phyloP scores from a whole-genome alignment of 2,797 vertebrate species.

The Fistularia tabacaria region DNA sequence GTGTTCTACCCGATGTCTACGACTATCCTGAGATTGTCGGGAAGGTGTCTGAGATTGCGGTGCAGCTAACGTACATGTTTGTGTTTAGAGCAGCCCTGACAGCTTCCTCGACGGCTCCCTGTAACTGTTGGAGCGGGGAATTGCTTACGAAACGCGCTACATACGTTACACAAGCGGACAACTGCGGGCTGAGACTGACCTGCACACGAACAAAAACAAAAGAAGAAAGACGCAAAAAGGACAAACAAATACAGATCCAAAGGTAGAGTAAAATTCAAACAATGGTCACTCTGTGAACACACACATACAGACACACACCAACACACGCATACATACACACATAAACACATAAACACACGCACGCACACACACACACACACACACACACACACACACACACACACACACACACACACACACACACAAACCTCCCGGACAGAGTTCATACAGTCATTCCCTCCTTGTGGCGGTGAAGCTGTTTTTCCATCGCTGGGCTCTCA shows the following conservation, averaged over 20 bases:
- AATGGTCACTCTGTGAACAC: conserved; percentile 36
- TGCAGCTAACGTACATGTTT: conserved; percentile 29
- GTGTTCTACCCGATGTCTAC: too few species aligned
- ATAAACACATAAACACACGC: conserved; percentile 28
- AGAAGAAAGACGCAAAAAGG: conserved; percentile 4
- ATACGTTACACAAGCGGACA: conserved; percentile 24
- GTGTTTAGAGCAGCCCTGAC: conserved; percentile 19
- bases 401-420: conserved; percentile 18
- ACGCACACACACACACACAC: conserved; percentile 18
- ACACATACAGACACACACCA: conserved; percentile 26
- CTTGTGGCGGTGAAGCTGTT: conserved; percentile 59
- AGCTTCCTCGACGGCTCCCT: conserved; percentile 16
- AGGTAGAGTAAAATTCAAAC: conserved; percentile 23
- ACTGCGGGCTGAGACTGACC: conserved; percentile 23
- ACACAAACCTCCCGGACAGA: conserved; percentile 33
- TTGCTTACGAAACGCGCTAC: conserved; percentile 29
- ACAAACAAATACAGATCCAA: conserved; percentile 23
- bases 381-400: conserved; percentile 27
- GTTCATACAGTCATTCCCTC: conserved; percentile 57
- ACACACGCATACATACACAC: conserved; percentile 18
- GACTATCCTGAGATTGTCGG: too few species aligned
- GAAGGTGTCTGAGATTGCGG: too few species aligned
- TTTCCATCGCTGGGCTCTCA: conserved; percentile 64
- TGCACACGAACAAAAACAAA: conserved; percentile 25
- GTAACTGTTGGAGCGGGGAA: neutral